Evolutionary conservation across 1,140 invertebrate genomes (phyloP).

Genomic region (Trichomalopsis sarcophagae): DNA sequence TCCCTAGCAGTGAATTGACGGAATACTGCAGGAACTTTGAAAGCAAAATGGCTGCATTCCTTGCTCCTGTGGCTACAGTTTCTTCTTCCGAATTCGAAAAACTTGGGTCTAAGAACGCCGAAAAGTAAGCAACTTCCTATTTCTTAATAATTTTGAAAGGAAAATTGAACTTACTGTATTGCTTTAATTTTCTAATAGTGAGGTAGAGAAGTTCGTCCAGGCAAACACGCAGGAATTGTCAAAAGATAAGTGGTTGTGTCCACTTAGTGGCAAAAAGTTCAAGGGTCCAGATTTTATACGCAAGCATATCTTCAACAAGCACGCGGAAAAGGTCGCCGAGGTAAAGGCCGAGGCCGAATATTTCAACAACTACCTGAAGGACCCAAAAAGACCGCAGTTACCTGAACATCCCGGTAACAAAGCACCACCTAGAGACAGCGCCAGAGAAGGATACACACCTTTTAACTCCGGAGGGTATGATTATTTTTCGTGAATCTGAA

Average conservation of each 20-base stretch:
- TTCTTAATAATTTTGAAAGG: not conserved
- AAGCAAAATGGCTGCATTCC: conserved; percentile 91
- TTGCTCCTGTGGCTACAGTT: conserved; percentile 82
- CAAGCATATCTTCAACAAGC: conserved; percentile 99
- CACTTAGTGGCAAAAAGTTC: conserved; percentile 98
- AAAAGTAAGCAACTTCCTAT: conserved; percentile 76
- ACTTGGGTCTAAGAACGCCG: conserved; percentile 90
- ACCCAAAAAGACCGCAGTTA: conserved; percentile 95
- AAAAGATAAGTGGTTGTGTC: conserved; percentile 99
- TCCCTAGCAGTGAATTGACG: conserved; percentile 73
- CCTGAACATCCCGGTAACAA: conserved; percentile 89
- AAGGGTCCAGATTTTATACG: conserved; percentile 99
- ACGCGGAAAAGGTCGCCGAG: conserved; percentile 96
- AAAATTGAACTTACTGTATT: not conserved
- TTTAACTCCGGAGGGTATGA: conserved; percentile 74
- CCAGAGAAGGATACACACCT: conserved; percentile 70
- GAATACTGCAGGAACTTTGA: conserved; percentile 78
- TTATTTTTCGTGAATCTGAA: conserved; percentile 43
- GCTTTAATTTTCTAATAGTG: conserved; percentile 66
- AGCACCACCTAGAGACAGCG: conserved; percentile 66
- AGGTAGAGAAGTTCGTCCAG: conserved; percentile 96
- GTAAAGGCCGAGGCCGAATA: conserved; percentile 97
- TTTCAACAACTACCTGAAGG: conserved; percentile 98
- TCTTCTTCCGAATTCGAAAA: conserved; percentile 88
- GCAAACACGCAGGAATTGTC: conserved; percentile 96